Percentiles rank a stretch among this genome's conserved stretches.
These are phyloP conservation scores for Euproctis similis DNA, from an alignment of 2,888 invertebrate genomes.

Conservation along the genomic window DNA sequence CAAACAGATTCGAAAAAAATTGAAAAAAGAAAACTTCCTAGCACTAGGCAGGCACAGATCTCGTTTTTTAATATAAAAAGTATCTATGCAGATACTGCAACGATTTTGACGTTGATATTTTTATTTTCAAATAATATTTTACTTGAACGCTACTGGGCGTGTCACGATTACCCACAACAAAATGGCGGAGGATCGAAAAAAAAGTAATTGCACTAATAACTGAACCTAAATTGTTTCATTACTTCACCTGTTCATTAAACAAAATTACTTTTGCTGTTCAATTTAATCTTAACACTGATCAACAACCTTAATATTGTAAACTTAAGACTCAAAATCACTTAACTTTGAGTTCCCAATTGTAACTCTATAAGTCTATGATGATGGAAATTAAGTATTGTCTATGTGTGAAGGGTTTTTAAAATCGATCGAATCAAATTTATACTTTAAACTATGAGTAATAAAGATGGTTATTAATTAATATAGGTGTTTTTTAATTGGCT, in stretches of 20 bases:
- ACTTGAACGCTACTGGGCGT: slow-evolving; percentile 37
- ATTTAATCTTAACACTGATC: not conserved
- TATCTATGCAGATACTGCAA: too few species aligned
- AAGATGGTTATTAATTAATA: slow-evolving; percentile 7
- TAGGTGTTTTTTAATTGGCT: slow-evolving; percentile 4
- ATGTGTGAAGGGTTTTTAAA: slow-evolving; percentile 22
- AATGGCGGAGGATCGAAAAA: slow-evolving; percentile 50
- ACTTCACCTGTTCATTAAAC: slow-evolving; percentile 40
- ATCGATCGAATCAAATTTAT: slow-evolving; percentile 9
- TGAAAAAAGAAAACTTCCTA: too few species aligned
- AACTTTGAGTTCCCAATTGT: too few species aligned
- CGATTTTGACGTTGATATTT: too few species aligned
- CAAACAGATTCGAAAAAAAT: too few species aligned
- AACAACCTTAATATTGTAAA: not conserved
- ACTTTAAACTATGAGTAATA: slow-evolving; percentile 7
- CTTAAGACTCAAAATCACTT: slow-evolving; percentile 9
- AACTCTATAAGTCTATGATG: slow-evolving; percentile 9
- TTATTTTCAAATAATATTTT: too few species aligned
- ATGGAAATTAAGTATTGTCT: slow-evolving; percentile 20
- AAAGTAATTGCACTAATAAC: slow-evolving; percentile 47
- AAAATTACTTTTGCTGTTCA: slow-evolving; percentile 10
- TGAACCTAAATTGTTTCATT: slow-evolving; percentile 57
- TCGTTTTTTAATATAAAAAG: too few species aligned
- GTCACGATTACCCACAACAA: slow-evolving; percentile 39
- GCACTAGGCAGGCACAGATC: too few species aligned